These are phyloP conservation scores for Gobio occitaniae DNA, from an alignment of 2,797 vertebrate species.

Conservation along the genomic window DNA sequence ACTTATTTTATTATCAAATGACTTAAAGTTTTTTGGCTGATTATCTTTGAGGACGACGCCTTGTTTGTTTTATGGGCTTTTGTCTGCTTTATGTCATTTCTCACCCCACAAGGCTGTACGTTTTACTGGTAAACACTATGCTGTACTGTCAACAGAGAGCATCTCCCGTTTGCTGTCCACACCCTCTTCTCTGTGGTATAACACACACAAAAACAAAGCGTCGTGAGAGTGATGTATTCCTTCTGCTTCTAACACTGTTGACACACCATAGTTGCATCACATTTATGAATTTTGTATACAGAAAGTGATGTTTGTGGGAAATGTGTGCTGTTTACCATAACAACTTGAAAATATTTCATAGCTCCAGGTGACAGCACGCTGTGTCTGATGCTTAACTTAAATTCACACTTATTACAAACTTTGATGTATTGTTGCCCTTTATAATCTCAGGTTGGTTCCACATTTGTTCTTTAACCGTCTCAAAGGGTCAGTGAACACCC, in stretches of 20 bases:
- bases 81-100: conserved; percentile 8
- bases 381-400: not conserved
- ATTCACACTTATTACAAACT: conserved; percentile 5
- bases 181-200: not conserved
- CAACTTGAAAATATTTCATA: not conserved
- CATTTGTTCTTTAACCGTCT: conserved; percentile 6
- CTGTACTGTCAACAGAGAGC: not conserved
- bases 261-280: not conserved
- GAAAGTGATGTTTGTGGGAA: not conserved
- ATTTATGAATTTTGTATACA: not conserved
- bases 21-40: not conserved
- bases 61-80: not conserved
- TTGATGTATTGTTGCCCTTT: not conserved
- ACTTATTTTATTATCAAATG: not conserved
- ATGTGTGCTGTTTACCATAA: not conserved
- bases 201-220: not conserved
- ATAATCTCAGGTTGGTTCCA: not conserved
- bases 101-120: not conserved
- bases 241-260: not conserved
- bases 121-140: conserved; percentile 17
- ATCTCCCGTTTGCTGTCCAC: not conserved
- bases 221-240: not conserved
- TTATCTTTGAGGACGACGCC: not conserved
- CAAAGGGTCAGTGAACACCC: conserved; percentile 17
- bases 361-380: not conserved